Evolutionary conservation across 2,113 vertebrate genomes (phyloP).

Genomic region (Chrysemys picta): DNA sequence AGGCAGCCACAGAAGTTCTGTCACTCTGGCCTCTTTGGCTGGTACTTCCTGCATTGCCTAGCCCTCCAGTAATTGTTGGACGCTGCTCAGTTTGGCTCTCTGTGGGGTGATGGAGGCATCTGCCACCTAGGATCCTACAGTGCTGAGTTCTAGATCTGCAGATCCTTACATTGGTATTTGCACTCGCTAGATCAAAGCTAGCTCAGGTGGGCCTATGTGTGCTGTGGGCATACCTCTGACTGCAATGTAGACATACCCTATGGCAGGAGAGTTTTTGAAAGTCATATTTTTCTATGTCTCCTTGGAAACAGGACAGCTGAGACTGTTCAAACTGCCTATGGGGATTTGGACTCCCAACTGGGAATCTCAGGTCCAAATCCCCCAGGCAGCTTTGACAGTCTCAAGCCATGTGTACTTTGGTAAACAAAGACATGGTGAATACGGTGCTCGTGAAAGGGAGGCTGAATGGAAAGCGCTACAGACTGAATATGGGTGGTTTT

Average conservation of each 20-base stretch:
- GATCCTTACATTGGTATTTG: neutral
- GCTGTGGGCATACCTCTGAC: neutral
- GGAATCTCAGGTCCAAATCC: neutral
- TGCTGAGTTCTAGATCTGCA: neutral
- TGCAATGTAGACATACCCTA: neutral
- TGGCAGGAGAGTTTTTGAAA: neutral
- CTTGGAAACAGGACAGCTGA: neutral
- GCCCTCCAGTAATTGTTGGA: neutral
- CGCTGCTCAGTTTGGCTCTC: neutral
- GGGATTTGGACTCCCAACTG: neutral
- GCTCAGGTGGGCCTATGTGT: neutral
- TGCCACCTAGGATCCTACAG: neutral
- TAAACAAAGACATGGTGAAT: neutral
- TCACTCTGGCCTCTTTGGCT: neutral
- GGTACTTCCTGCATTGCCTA: neutral
- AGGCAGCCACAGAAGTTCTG: neutral
- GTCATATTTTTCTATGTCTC: neutral
- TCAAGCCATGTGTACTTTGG: neutral
- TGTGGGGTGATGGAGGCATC: neutral
- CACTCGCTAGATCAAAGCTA: neutral
- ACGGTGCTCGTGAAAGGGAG: fast-evolving
- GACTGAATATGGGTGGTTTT: neutral
- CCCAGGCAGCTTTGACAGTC: neutral
- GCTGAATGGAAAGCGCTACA: neutral
- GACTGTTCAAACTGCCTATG: neutral